Base-by-base conservation (phyloP, 2,113 vertebrate genomes). In the Anser brachyrhynchus region DNA sequence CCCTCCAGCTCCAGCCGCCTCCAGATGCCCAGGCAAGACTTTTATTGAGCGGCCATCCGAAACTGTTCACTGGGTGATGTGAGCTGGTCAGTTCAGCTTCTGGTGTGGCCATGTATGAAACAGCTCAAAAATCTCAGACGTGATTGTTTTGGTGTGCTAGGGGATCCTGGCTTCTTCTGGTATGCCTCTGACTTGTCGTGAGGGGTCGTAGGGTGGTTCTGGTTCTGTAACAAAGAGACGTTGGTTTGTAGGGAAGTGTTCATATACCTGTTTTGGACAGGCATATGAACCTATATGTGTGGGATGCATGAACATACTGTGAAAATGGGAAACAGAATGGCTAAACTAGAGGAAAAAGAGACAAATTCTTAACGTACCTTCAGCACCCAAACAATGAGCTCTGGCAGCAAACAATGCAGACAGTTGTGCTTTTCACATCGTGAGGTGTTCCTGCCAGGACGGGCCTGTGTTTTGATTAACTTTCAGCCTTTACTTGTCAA, bases 401-500 rank as follows among this genome's bases (percentile, higher is more conserved):
- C 81, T 65, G 78, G 66, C 62, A 89, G 77, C 43, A 82, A 49
- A 39, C 1, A 0, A 26, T 41, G 31, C 49, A 71, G 29, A 29
- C 21, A 69, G 35, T 61, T 57, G 70, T 51, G 86, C 73, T 87
- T 78, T 55, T 72, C 76, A 69, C 64, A 41, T 73, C 66, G 15
- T 49, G 52, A 85, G 26, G 54, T 35, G 73, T 39, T 85, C 84
- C 79, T 69, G 59, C 37, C 67, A 57, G 71, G 0, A 0, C 12
- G 70, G 84, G 44, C 55, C 86, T 46, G 12, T 41, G 73, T 84
- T 87, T n/a, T n/a, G 7, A 79, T 84, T 89, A 87, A 81, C 80
- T 84, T 95, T 94, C 84, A 95, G 82, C 70, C 77, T 92, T 33
- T 25, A 21, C 77, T 91, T 92, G 23, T 95, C 77, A 82, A 54